Base-by-base conservation (phyloP, 2,888 invertebrate genomes). In the Syrphus vitripennis region DNA sequence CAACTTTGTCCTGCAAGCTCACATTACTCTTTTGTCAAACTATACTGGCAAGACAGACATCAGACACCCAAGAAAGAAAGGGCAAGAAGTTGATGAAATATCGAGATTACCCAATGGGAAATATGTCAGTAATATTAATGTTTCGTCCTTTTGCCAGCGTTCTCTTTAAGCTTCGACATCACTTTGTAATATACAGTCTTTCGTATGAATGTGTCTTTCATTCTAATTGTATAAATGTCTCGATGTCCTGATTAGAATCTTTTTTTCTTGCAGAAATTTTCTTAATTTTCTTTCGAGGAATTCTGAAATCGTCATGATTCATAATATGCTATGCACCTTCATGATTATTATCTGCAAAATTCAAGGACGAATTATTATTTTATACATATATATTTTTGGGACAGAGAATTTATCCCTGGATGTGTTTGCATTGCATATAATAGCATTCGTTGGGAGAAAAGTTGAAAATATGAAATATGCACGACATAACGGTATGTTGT, bases 91-190 rank as follows among this genome's bases (percentile, higher is more conserved):
- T 83, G 83, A 79, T 79, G 83, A 83, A 79, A 83, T 79, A 83
- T 83, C 79, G 83, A 83, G 83, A 83, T 80, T 79, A 83, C 83
- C 83, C 79, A 83, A 80, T 79, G 83, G 83, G 83, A 83, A 83
- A 83, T 83, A 83, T 83, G 83, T 83, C 83, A 79, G 74, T 70
- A 65, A 83, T 83, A 83, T 83, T 83, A 83, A 83, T 83, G 83
- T 79, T 83, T 67, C 59, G 67, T 69, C 83, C 69, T 67, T 67
- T 50, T 48, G 40, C 31, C 61, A 57, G n/a, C 26, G 40, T 29
- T 19, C 29, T 48, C 16, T 50, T n/a, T 50, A 19, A 19, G 24
- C 5, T 50, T 59, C 34, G 48, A 53, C 50, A 53, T 16, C 21
- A 10, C 1, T 6, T 4, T 21, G 24, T 10, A 34, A 34, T 48